A percentile compares a stretch with the other conserved stretches of the same genome.
These are phyloP conservation scores for Acipenser ruthenus DNA, from an alignment of 2,797 vertebrate genomes.

Conservation along the genomic window DNA sequence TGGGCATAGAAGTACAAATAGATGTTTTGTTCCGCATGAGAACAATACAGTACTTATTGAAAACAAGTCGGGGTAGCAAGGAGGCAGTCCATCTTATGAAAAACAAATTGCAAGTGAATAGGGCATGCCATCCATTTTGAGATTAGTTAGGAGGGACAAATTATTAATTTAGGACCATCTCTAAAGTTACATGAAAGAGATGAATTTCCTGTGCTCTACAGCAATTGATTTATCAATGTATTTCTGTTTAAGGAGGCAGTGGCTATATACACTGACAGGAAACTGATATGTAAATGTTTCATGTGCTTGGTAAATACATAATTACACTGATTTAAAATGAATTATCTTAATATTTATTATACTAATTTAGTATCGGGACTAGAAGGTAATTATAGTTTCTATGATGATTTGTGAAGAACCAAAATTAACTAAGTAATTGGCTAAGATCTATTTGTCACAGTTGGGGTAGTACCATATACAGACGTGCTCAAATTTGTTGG, in stretches of 20 bases:
- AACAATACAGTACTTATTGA: slow-evolving; percentile 57
- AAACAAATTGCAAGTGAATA: slow-evolving; percentile 50
- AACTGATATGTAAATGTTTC: no score
- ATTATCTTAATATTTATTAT: no score
- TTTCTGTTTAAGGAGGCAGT: slow-evolving; percentile 10
- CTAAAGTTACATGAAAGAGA: slow-evolving; percentile 39
- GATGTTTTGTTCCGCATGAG: slow-evolving; percentile 51
- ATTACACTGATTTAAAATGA: no score
- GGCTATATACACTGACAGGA: no score
- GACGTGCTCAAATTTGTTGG: no score
- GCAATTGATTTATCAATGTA: slow-evolving; percentile 29
- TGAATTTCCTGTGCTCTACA: slow-evolving; percentile 19
- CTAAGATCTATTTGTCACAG: no score
- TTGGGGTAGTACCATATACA: no score
- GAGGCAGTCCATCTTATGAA: slow-evolving; percentile 52
- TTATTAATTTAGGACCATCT: slow-evolving; percentile 36
- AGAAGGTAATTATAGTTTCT: no score
- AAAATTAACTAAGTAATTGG: no score
- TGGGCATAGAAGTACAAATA: slow-evolving; percentile 57
- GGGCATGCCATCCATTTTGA: slow-evolving; percentile 49
- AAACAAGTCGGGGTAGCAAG: slow-evolving; percentile 40
- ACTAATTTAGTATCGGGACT: no score
- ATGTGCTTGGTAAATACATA: no score
- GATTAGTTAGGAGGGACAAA: slow-evolving; percentile 47
- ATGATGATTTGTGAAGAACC: no score